Percentiles rank a stretch among this genome's conserved stretches.
phyloP scores from a whole-genome alignment of 2,797 vertebrate genomes.

The Melanotaenia pygmaea region DNA sequence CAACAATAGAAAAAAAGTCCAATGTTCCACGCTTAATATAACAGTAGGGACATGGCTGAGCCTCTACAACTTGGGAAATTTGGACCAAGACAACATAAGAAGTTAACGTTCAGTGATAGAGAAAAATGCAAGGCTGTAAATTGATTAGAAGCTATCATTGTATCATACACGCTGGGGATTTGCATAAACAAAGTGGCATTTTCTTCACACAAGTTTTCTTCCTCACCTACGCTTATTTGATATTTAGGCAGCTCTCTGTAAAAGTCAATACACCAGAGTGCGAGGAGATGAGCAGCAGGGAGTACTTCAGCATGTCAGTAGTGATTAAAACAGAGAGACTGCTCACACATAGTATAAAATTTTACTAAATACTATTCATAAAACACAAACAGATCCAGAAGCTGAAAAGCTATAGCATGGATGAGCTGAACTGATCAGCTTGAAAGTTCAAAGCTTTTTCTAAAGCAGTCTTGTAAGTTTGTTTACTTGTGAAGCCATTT shows the following conservation, averaged over 20 bases:
- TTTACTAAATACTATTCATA: neutral
- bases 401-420: neutral
- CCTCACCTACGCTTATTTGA: constrained; percentile 10
- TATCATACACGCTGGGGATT: neutral
- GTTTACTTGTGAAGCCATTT: constrained; percentile 28
- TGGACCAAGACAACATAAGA: neutral
- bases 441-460: no score
- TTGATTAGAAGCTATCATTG: neutral
- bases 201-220: constrained; percentile 8
- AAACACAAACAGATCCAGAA: neutral
- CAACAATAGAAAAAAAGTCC: neutral
- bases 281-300: constrained; percentile 32
- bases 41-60: neutral
- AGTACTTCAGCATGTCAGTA: constrained; percentile 28
- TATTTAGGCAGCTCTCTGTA: constrained; percentile 37
- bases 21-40: neutral
- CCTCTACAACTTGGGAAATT: neutral
- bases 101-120: neutral
- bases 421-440: no score
- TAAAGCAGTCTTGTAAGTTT: constrained; percentile 20
- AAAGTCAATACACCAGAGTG: constrained; percentile 8
- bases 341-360: neutral
- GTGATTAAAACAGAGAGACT: constrained; percentile 33
- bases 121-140: neutral
- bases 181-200: constrained; percentile 15